Evolutionary conservation across 2,888 invertebrate genomes (phyloP).

Genomic region (Parnassius apollo): DNA sequence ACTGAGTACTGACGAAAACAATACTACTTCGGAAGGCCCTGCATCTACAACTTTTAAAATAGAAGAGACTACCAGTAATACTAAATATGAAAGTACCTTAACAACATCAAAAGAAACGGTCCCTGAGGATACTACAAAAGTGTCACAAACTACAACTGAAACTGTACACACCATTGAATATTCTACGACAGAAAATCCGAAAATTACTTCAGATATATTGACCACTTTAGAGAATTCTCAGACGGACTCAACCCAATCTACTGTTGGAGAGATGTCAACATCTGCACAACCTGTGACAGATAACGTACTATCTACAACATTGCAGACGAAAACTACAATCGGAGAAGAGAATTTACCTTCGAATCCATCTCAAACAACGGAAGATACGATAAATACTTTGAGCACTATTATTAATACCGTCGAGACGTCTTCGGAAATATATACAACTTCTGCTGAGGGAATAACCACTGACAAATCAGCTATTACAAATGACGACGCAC

Average conservation of each 20-base stretch:
- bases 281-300: too few relatives aligned
- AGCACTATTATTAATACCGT: neutral
- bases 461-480: neutral
- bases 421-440: neutral
- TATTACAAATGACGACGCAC: slow-evolving; percentile 16
- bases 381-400: neutral
- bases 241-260: neutral
- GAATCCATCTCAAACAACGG: neutral
- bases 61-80: too few relatives aligned
- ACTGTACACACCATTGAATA: too few relatives aligned
- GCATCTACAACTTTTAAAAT: neutral
- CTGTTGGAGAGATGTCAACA: neutral
- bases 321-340: neutral
- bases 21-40: neutral
- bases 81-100: too few relatives aligned
- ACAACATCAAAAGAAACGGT: too few relatives aligned
- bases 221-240: neutral
- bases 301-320: neutral
- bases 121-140: too few relatives aligned
- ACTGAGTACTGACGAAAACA: neutral
- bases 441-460: neutral
- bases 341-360: neutral
- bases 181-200: too few relatives aligned
- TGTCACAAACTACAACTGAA: too few relatives aligned
- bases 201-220: too few relatives aligned